Evolutionary conservation across 2,797 vertebrate genomes (phyloP), one percentile per base, ranked within the genome.

Genomic region (Gymnodraco acuticeps): DNA sequence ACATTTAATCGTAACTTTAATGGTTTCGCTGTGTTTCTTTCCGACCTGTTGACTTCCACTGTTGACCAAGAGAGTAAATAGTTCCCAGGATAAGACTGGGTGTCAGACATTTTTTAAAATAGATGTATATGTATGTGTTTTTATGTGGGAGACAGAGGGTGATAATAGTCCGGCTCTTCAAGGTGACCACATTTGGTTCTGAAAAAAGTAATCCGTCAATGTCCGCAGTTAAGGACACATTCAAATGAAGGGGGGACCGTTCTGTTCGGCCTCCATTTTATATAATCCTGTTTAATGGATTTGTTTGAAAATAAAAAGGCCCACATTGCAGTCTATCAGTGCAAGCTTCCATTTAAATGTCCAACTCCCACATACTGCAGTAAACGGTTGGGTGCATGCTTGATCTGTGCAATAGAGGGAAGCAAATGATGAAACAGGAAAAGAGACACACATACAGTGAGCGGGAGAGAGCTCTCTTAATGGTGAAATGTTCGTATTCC

Each of bases 301-400:
- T 76, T 68, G 58, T 73, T 70, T 52, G 43, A 47, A 78, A 75
- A 64, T 71, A 43, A 33, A 75, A 74, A 58, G 63, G 56, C 54
- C 42, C 67, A 67, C 59, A 70, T 48, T 66, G 50, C 61, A 42
- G 47, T 33, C 70, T 75, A 61, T 76, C 48, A 62, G 50, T 38
- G 42, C 31, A 42, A 71, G 69, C 64, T 83, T 60, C 60, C 27
- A 77, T 66, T 58, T 73, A 20, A 58, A 54, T 55, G 73, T 51
- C 56, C 64, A 10, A 73, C 76, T 72, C 81, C 78, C 76, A 84
- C 76, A 58, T 70, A 52, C 15, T 41, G 63, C 78, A 72, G 48
- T 42, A 23, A 55, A 48, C 55, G 62, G 27, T 17, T 56, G 50
- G 56, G 38, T 64, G 69, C 70, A 50, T 67, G 59, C 77, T 67